Conservation (phyloP, 2,797 vertebrate species). For the Selene dorsalis region DNA sequence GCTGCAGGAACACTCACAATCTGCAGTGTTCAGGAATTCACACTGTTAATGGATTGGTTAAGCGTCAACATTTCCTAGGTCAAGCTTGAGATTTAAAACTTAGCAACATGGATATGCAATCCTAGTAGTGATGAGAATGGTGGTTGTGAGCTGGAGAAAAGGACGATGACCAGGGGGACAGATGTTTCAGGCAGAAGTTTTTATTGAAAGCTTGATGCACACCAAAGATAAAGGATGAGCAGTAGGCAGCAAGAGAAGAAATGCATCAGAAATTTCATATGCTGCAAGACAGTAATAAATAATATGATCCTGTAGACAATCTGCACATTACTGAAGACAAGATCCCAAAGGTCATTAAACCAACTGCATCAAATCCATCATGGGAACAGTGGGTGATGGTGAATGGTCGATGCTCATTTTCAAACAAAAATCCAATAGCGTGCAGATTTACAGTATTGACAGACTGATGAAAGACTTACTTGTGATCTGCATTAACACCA, state of each 20-base stretch:
- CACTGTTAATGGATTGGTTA: background rate
- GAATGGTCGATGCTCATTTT: slow-evolving; percentile 24
- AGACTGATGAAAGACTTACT: background rate
- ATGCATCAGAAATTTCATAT: background rate
- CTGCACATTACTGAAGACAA: slow-evolving; percentile 18
- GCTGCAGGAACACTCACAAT: background rate
- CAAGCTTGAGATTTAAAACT: background rate
- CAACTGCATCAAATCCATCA: slow-evolving; percentile 46
- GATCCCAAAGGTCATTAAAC: slow-evolving; percentile 34
- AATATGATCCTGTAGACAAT: slow-evolving; percentile 4
- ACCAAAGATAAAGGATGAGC: too few relatives aligned
- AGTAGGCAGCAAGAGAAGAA: slow-evolving; percentile 11
- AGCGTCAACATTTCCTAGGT: background rate
- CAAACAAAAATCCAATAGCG: slow-evolving; percentile 24
- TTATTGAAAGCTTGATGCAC: too few relatives aligned
- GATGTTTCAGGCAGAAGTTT: too few relatives aligned
- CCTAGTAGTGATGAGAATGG: background rate
- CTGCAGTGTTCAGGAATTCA: slow-evolving; percentile 6
- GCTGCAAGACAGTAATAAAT: slow-evolving; percentile 17
- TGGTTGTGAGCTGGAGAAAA: background rate
- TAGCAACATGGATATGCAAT: background rate
- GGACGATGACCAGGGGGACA: too few relatives aligned
- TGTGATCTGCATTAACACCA: slow-evolving; percentile 15
- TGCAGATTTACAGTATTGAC: slow-evolving; percentile 25
- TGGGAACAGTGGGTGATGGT: background rate